phyloP scores from a whole-genome alignment of 64 coral and sea anemone genomes.

The Porites australiensis region DNA sequence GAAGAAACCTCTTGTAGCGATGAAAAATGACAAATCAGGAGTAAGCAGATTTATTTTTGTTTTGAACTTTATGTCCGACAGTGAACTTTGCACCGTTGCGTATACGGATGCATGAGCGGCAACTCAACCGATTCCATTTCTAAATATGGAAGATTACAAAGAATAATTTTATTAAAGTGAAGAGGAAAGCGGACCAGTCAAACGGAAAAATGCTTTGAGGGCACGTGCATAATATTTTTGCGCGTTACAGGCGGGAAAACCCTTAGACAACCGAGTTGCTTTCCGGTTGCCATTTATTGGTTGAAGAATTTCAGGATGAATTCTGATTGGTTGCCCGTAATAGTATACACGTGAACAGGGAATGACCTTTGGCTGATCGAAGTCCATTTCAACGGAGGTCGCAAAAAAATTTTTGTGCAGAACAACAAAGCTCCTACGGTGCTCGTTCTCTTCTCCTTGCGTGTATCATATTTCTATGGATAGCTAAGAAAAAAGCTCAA shows the following conservation, averaged over 20 bases:
- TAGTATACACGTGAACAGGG: constrained; percentile 71
- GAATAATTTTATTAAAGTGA: background rate
- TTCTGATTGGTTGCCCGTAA: constrained; percentile 55
- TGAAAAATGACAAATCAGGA: too few relatives aligned
- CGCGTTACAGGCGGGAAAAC: constrained; percentile 12
- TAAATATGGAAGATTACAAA: background rate
- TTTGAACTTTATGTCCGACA: background rate
- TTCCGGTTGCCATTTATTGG: constrained; percentile 33
- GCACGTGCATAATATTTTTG: constrained; percentile 27
- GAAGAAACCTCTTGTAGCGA: too few relatives aligned
- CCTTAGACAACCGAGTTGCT: background rate
- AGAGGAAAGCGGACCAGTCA: background rate
- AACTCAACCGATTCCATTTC: background rate
- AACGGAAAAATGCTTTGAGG: constrained; percentile 25
- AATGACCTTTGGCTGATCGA: constrained; percentile 67
- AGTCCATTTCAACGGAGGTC: background rate
- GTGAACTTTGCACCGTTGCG: too few relatives aligned
- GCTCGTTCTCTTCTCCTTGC: background rate
- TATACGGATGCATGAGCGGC: background rate
- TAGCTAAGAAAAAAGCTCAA: background rate
- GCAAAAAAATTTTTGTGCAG: constrained; percentile 60
- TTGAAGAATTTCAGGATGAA: background rate
- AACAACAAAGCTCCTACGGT: constrained; percentile 10
- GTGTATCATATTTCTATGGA: constrained; percentile 27
- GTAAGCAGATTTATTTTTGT: background rate